Base-by-base conservation (phyloP, 2,797 vertebrate genomes). In the Clarias laeviceps region DNA sequence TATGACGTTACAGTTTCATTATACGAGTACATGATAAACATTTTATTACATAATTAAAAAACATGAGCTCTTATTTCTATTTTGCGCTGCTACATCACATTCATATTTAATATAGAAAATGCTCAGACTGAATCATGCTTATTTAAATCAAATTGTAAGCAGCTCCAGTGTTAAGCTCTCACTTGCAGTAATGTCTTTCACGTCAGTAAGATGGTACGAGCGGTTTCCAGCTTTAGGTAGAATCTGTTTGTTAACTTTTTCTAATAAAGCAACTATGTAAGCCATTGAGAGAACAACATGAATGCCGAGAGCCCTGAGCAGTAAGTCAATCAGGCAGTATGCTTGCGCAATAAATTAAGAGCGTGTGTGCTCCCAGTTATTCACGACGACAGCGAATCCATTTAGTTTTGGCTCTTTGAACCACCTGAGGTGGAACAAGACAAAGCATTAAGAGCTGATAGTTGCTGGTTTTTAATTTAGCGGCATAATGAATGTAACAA, bases 391-490 rank as follows among this genome's bases (percentile, higher is more conserved):
- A 92, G 91, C 87, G 88, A 92, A 90, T 88, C 90, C 89, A 87
- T 93, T 94, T 93, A 92, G 92, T 87, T 80, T 91, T 82, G 74
- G 89, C 89, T 91, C 91, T 88, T 90, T 87, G 80, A 91, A 93
- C 86, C 89, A 93, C 90, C 91, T 92, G 92, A 93, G 90, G 94
- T 93, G 92, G 92, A 94, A 93, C 92, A 68, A 88, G 84, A 92
- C 85, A 91, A 90, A 91, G 91, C 90, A 92, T 93, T 94, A 92
- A 86, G 91, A 93, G 93, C 90, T 84, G 90, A 91, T 88, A 88
- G 80, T 87, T 85, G 90, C 88, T 91, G 90, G 88, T 90, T 93
- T 94, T 94, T 93, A 93, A 95, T 94, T 94, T 92, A 90, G 89
- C 90, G 85, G 91, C 92, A 94, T 94, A 94, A 92, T 94, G 92